These are phyloP conservation scores for Oxytorus armatus DNA, from an alignment of 2,888 invertebrate genomes.

Conservation along the genomic window DNA sequence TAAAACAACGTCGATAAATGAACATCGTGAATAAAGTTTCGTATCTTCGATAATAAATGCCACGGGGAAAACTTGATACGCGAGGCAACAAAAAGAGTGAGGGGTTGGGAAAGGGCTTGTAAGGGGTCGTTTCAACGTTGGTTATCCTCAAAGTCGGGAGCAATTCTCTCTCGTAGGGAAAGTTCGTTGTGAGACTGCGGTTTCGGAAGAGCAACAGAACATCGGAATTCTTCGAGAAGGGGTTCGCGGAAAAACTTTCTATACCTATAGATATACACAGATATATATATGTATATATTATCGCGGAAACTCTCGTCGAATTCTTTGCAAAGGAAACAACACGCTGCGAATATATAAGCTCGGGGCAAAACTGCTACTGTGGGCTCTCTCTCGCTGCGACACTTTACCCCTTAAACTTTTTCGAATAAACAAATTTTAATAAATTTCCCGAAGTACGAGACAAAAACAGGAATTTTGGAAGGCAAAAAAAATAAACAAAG, in stretches of 20 bases:
- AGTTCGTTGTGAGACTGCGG: conserved; percentile 28
- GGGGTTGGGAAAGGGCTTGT: not conserved
- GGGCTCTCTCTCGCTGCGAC: not conserved
- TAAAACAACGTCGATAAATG: not conserved
- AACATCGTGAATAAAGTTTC: conserved; percentile 11
- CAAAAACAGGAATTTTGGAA: not conserved
- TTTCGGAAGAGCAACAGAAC: conserved; percentile 22
- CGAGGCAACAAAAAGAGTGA: not conserved
- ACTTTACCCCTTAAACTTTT: conserved; percentile 4
- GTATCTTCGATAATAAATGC: conserved; percentile 22
- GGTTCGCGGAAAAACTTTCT: conserved; percentile 31
- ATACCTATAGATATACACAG: conserved; percentile 8
- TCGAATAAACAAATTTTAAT: conserved; percentile 16
- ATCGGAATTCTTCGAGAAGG: conserved; percentile 44
- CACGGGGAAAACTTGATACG: not conserved
- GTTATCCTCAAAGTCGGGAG: conserved; percentile 33
- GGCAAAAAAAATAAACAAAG: not conserved
- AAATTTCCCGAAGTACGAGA: not conserved
- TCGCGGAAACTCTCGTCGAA: conserved; percentile 26
- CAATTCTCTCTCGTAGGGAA: conserved; percentile 32
- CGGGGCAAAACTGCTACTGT: not conserved
- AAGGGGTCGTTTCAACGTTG: conserved; percentile 18
- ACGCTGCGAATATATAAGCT: conserved; percentile 22
- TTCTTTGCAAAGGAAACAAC: conserved; percentile 27
- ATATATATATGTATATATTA: not conserved